These are phyloP conservation scores for Bujurquina vittata DNA, from an alignment of 2,113 vertebrate genomes.

Conservation along the genomic window DNA sequence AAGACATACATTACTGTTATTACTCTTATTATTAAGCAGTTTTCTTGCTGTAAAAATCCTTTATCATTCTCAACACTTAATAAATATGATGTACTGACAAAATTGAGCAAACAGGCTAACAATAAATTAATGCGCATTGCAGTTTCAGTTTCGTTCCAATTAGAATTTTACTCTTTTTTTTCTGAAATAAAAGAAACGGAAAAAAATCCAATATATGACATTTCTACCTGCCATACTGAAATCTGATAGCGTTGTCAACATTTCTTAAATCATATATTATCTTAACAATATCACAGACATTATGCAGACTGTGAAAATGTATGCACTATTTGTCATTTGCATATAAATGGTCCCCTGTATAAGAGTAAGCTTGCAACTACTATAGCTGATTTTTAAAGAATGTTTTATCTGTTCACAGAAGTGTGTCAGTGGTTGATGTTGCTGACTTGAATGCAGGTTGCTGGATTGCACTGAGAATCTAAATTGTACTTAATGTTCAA, in stretches of 20 bases:
- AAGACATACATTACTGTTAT: neutral
- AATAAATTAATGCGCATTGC: neutral
- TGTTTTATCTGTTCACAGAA: neutral
- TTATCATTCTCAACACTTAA: neutral
- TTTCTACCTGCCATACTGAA: neutral
- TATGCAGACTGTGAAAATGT: neutral
- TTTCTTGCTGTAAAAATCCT: neutral
- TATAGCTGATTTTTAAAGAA: neutral
- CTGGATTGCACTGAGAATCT: neutral
- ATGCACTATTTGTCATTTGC: slow-evolving; percentile 13
- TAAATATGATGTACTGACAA: neutral
- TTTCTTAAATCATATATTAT: neutral
- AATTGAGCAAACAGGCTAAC: neutral
- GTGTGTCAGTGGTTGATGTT: neutral
- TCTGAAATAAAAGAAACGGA: neutral
- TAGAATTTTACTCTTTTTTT: neutral
- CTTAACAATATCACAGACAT: neutral
- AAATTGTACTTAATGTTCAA: slow-evolving; percentile 5
- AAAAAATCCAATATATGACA: neutral
- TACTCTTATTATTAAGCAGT: neutral
- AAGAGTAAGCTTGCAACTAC: neutral
- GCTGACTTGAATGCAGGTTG: neutral
- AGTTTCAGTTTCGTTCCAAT: neutral
- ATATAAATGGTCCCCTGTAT: slow-evolving; percentile 7
- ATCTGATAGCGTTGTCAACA: neutral